Evolutionary conservation across 1,140 invertebrate species (phyloP), one percentile per base, ranked within the genome.

Genomic region (Ridgeia piscesae): DNA sequence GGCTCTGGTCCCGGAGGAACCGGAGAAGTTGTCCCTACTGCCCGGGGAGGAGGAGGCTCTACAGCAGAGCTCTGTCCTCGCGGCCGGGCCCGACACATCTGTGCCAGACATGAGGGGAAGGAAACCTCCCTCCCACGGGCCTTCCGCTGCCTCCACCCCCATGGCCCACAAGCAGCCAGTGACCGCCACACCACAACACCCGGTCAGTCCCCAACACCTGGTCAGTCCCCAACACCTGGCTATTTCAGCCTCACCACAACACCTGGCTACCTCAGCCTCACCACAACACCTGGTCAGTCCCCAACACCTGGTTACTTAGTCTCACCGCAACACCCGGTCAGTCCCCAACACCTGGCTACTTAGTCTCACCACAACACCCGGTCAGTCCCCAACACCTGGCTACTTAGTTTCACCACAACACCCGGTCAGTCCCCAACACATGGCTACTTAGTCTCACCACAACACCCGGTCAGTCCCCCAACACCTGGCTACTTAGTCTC

Each of bases 81-180:
- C 88, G 14, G 34, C 48, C 11, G 91, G n/a, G 6, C 48, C 88
- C 17, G 91, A 91, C 92, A 77, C 35, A 91, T 89, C 88, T 88
- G 0, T 34, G 50, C 33, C 92, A 93, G 77, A 88, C 90, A 35
- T 93, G 93, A 33, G 88, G 92, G 58, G 91, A 93, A 90, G 2
- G 34, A 90, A 93, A 91, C 33, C 35, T 89, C 35, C 92, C 92
- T 50, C 92, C 92, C 92, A 92, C 42, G 94, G 92, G 6, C 95
- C 95, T 17, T 92, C 94, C 31, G 94, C 94, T 34, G 94, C 95
- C 6, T 95, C 95, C 50, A 95, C 95, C 34, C 95, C 95, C 17
- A 94, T 95, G 93, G 92, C 94, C 33, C 50, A 77, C 17, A 34
- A 17, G 50, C 58, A 92, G 48, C 89, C 17, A 91, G 58, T 77